Conservation (phyloP, 1,140 invertebrate species). For the Maconellicoccus hirsutus region DNA sequence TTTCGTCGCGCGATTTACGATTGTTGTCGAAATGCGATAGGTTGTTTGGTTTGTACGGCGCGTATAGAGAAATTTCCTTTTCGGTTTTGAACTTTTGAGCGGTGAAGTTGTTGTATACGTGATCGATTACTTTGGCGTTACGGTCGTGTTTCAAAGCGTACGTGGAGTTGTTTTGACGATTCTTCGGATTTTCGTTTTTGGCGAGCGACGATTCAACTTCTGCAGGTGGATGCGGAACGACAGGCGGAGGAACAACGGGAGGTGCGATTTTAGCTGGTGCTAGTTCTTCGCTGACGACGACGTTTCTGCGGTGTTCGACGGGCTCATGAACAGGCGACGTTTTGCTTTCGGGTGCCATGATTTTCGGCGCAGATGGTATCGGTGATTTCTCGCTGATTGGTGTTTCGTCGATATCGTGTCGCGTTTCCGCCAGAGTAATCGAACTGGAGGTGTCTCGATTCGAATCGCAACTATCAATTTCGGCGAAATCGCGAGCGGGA, state of each 20-base stretch:
- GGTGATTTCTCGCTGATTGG: no score
- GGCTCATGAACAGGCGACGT: not conserved
- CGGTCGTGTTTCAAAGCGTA: not conserved
- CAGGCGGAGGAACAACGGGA: slow-evolving; percentile 33
- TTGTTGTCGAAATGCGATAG: not conserved
- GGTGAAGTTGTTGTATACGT: not conserved
- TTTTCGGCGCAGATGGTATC: no score
- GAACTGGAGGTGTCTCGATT: no score
- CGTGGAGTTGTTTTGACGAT: no score
- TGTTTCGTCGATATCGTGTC: no score
- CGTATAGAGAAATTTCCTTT: not conserved
- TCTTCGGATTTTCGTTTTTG: no score
- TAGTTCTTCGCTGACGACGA: not conserved
- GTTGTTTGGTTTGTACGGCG: not conserved
- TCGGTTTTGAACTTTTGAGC: not conserved
- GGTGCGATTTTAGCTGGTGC: slow-evolving; percentile 27
- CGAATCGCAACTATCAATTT: no score
- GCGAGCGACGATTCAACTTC: no score
- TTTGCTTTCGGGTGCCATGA: not conserved
- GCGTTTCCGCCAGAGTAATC: no score
- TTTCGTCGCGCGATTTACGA: not conserved
- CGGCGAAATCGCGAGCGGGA: no score
- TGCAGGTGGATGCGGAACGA: no score
- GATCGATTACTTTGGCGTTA: not conserved
- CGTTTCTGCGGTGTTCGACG: not conserved